These are phyloP conservation scores for Xestobium rufovillosum DNA, from an alignment of 2,888 invertebrate genomes.

Conservation along the genomic window DNA sequence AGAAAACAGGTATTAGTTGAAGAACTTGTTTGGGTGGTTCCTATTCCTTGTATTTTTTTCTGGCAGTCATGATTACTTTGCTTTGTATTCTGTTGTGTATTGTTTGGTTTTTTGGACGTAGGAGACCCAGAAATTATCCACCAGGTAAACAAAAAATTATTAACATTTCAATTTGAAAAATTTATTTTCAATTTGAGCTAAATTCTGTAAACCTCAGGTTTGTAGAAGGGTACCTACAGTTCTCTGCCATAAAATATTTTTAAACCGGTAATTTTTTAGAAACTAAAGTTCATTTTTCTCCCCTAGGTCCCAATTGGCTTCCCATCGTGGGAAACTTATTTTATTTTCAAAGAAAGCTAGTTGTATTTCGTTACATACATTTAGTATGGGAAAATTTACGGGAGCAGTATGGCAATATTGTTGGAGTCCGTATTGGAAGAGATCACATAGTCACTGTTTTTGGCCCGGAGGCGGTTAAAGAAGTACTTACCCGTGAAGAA, in stretches of 20 bases:
- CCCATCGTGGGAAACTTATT: slow-evolving; percentile 50
- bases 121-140: slow-evolving; percentile 46
- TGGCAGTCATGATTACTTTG: too few species aligned
- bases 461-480: slow-evolving; percentile 53
- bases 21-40: too few species aligned
- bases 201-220: slow-evolving; percentile 6
- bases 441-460: slow-evolving; percentile 56
- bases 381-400: slow-evolving; percentile 54
- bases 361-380: slow-evolving; percentile 47
- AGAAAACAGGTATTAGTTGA: too few species aligned
- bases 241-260: background rate
- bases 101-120: slow-evolving; percentile 28
- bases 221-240: too few species aligned
- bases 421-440: slow-evolving; percentile 59
- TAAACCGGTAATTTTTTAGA: slow-evolving; percentile 6
- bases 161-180: too few species aligned
- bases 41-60: too few species aligned
- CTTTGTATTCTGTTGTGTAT: too few species aligned
- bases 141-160: too few species aligned
- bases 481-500: slow-evolving; percentile 53
- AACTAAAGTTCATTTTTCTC: slow-evolving; percentile 6
- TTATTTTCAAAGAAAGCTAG: slow-evolving; percentile 36
- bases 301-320: slow-evolving; percentile 49
- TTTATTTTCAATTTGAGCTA: too few species aligned
- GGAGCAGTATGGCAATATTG: slow-evolving; percentile 53